Evolutionary conservation across 2,113 vertebrate species (phyloP).

Genomic region (Grus americana): DNA sequence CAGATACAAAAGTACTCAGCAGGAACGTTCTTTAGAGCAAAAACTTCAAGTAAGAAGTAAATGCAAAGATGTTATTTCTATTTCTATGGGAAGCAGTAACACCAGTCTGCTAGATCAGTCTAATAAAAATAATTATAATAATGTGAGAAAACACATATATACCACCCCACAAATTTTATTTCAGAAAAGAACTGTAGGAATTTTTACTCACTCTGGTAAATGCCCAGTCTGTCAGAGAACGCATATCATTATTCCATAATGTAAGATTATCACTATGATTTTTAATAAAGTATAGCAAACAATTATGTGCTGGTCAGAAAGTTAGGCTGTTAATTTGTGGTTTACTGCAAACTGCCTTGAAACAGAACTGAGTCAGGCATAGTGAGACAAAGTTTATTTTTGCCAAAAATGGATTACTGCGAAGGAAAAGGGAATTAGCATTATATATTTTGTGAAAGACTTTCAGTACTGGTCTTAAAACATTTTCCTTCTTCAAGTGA

Average conservation of each 20-base stretch:
- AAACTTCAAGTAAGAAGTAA: not conserved
- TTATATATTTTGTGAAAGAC: not conserved
- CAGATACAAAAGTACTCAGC: not conserved
- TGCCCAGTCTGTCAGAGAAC: not conserved
- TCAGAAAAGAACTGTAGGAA: not conserved
- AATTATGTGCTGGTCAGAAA: not conserved
- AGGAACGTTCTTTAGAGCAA: not conserved
- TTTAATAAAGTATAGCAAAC: not conserved
- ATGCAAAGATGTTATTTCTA: not conserved
- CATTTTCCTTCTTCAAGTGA: not conserved
- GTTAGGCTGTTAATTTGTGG: not conserved
- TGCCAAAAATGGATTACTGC: not conserved
- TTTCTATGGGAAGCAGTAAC: not conserved
- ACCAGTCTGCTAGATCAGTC: not conserved
- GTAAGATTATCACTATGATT: not conserved
- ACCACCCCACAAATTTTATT: not conserved
- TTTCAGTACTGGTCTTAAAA: not conserved
- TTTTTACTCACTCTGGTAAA: not conserved
- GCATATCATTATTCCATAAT: not conserved
- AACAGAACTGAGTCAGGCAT: not conserved
- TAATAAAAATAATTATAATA: not conserved
- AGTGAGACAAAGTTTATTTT: not conserved
- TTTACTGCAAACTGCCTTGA: not conserved
- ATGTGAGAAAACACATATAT: not conserved
- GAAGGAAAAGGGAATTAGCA: not conserved